Evolutionary conservation across 2,888 invertebrate genomes (phyloP).

Genomic region (Opisthograptis luteolata): DNA sequence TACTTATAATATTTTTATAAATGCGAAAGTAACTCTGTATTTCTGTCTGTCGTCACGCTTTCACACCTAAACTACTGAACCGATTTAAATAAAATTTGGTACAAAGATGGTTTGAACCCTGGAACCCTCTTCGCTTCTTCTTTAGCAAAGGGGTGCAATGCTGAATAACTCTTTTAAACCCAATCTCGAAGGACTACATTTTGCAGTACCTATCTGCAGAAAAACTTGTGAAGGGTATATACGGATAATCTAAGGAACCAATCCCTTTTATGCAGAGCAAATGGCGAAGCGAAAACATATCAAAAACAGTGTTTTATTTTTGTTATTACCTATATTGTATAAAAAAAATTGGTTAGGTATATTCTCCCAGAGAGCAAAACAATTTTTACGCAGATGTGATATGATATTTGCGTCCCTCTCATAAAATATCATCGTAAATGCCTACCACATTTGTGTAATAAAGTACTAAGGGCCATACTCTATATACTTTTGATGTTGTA

Average conservation of each 20-base stretch:
- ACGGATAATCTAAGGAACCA: conserved; percentile 1
- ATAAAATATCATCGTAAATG: conserved; percentile 19
- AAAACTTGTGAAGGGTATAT: background rate
- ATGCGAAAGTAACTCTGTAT: no score
- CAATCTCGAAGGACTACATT: no score
- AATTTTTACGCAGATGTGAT: conserved; percentile 18
- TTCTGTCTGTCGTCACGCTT: no score
- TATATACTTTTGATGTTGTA: conserved; percentile 9
- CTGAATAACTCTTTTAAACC: no score
- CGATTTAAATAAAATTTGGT: no score
- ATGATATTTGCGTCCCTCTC: conserved; percentile 18
- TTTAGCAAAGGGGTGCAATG: no score
- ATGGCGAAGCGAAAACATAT: conserved; percentile 3
- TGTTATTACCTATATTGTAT: conserved; percentile 20
- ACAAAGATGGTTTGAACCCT: no score
- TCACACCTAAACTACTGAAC: no score
- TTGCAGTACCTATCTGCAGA: no score
- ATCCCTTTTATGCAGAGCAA: background rate
- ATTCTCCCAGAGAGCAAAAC: conserved; percentile 10
- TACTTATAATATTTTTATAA: no score
- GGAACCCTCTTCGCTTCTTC: no score
- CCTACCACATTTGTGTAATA: conserved; percentile 20
- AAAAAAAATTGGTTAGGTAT: conserved; percentile 16
- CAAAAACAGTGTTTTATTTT: conserved; percentile 20
- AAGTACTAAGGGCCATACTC: no score